These are phyloP conservation scores for Drosophila bipectinata DNA, from an alignment of 1,140 invertebrate genomes.

Conservation along the genomic window DNA sequence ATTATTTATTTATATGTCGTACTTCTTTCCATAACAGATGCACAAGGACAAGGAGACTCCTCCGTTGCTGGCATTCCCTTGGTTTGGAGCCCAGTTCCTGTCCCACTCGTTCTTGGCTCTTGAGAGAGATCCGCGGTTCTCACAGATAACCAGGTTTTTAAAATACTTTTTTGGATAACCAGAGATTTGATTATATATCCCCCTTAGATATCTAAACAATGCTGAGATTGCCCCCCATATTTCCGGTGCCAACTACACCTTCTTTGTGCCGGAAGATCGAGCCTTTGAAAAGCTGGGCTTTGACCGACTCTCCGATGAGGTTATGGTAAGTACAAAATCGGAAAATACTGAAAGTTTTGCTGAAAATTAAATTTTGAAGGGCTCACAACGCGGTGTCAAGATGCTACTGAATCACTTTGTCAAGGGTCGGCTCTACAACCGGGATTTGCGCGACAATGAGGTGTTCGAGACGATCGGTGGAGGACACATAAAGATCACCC, in stretches of 20 bases:
- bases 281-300: conserved; percentile 86
- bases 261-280: conserved; percentile 87
- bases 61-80: conserved; percentile 87
- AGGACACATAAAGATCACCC: conserved; percentile 85
- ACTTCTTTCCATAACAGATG: conserved; percentile 61
- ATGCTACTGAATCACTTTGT: conserved; percentile 87
- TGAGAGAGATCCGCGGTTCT: conserved; percentile 85
- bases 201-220: conserved; percentile 85
- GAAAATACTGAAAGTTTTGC: not conserved
- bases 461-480: conserved; percentile 85
- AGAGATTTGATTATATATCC: not conserved
- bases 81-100: conserved; percentile 87
- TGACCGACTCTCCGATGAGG: conserved; percentile 86
- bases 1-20: not conserved
- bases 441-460: conserved; percentile 85
- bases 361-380: conserved; percentile 48
- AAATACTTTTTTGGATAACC: not conserved
- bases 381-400: conserved; percentile 85
- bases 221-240: conserved; percentile 86
- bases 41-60: conserved; percentile 87
- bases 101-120: conserved; percentile 87
- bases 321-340: conserved; percentile 76
- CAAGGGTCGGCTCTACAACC: conserved; percentile 86
- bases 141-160: conserved; percentile 85
- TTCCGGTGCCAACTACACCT: conserved; percentile 86